These are phyloP conservation scores for Encarsia formosa DNA, from an alignment of 2,888 invertebrate species.

Conservation along the genomic window DNA sequence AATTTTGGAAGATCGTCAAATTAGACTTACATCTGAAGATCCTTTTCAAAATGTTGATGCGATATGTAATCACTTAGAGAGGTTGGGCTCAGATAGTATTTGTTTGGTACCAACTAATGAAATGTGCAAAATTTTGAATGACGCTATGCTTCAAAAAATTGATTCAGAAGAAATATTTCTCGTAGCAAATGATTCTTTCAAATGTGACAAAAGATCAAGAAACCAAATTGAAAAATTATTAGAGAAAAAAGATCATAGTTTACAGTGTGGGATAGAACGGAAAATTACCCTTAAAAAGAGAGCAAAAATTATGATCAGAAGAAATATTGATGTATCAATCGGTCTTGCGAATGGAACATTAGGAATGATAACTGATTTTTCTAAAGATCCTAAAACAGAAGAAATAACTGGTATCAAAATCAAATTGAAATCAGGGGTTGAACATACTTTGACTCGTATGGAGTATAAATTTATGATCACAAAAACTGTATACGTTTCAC, in stretches of 20 bases:
- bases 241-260: conserved; percentile 8
- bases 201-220: not conserved
- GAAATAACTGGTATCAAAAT: not conserved
- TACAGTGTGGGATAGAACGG: conserved; percentile 6
- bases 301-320: conserved; percentile 31
- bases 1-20: too few relatives aligned
- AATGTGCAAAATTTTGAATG: not conserved
- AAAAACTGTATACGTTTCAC: conserved; percentile 24
- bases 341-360: conserved; percentile 36
- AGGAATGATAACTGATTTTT: conserved; percentile 25
- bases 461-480: conserved; percentile 32
- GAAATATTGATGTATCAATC: conserved; percentile 33
- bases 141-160: not conserved
- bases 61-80: not conserved
- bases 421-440: not conserved
- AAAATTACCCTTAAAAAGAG: conserved; percentile 20
- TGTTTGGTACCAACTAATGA: not conserved
- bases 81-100: not conserved
- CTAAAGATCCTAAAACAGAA: not conserved
- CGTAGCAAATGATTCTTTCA: conserved; percentile 1
- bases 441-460: conserved; percentile 22
- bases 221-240: conserved; percentile 6
- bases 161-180: conserved; percentile 1
- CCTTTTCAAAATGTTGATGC: too few relatives aligned
- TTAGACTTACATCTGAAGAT: too few relatives aligned